A percentile compares a stretch with the other conserved stretches of the same genome.
These are phyloP conservation scores for Dallia pectoralis DNA, from an alignment of 2,797 vertebrate species.

Conservation along the genomic window DNA sequence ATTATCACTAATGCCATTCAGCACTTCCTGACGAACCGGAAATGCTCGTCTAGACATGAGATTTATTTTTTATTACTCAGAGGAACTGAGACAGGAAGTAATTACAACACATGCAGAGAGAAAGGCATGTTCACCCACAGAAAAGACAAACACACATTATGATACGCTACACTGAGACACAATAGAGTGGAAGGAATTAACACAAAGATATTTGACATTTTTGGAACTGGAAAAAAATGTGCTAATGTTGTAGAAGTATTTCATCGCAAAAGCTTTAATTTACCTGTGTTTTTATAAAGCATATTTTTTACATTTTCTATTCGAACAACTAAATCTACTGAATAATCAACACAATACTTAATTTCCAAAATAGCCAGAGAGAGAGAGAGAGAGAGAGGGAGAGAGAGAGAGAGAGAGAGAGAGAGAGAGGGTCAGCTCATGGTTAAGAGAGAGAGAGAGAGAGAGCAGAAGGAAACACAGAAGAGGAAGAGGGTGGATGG, in stretches of 20 bases:
- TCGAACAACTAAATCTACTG: too few relatives aligned
- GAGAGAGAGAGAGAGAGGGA: neutral
- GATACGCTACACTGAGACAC: too few relatives aligned
- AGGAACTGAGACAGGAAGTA: constrained; percentile 46
- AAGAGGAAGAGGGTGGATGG: neutral
- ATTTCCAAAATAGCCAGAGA: too few relatives aligned
- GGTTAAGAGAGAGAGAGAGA: constrained; percentile 47
- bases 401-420: neutral
- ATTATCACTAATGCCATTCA: constrained; percentile 57
- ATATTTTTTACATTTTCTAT: too few relatives aligned
- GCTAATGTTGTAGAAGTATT: too few relatives aligned
- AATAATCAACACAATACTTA: too few relatives aligned
- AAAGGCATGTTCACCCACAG: neutral
- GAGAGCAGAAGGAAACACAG: too few relatives aligned
- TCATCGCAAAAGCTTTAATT: too few relatives aligned
- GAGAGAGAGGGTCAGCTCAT: neutral
- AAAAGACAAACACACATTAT: neutral
- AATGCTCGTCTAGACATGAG: constrained; percentile 51
- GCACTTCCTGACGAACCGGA: constrained; percentile 63
- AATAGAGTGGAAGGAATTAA: too few relatives aligned
- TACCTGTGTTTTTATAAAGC: too few relatives aligned
- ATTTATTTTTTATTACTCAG: constrained; percentile 58
- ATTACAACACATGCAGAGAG: constrained; percentile 41
- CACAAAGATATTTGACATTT: neutral
- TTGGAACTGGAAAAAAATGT: too few relatives aligned